phyloP scores from a whole-genome alignment of 2,888 invertebrate species.

The Sinotaia quadrata region DNA sequence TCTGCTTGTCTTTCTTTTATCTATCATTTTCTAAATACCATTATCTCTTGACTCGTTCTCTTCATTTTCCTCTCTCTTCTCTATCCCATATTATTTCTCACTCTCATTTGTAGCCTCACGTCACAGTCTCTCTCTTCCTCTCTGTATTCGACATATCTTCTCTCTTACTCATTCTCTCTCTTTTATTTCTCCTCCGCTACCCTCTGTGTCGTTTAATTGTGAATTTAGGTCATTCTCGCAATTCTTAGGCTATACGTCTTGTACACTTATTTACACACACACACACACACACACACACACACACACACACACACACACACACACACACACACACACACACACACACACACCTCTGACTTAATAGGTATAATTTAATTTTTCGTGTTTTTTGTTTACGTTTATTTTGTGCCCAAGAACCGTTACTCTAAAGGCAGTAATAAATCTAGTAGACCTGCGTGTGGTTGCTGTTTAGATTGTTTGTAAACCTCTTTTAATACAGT shows the following conservation, averaged over 20 bases:
- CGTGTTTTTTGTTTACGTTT: no score
- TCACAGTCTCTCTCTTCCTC: not conserved
- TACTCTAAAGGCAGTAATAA: no score
- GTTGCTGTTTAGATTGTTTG: no score
- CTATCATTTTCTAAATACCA: not conserved
- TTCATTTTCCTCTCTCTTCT: not conserved
- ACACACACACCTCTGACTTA: no score
- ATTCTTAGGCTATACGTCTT: no score
- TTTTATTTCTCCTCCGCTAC: not conserved
- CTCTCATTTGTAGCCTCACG: not conserved
- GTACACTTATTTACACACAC: not conserved
- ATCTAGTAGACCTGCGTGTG: no score
- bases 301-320: not conserved
- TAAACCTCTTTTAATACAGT: no score
- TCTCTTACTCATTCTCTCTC: slow-evolving; percentile 1
- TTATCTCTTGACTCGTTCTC: not conserved
- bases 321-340: slow-evolving; percentile 6
- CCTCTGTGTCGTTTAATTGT: not conserved
- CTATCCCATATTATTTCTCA: not conserved
- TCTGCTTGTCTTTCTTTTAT: not conserved
- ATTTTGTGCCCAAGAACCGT: no score
- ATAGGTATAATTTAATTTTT: no score
- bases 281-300: not conserved
- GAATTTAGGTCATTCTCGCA: not conserved
- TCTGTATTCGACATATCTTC: no score